Evolutionary conservation across 1,140 invertebrate species (phyloP).

Genomic region (Littorina saxatilis): DNA sequence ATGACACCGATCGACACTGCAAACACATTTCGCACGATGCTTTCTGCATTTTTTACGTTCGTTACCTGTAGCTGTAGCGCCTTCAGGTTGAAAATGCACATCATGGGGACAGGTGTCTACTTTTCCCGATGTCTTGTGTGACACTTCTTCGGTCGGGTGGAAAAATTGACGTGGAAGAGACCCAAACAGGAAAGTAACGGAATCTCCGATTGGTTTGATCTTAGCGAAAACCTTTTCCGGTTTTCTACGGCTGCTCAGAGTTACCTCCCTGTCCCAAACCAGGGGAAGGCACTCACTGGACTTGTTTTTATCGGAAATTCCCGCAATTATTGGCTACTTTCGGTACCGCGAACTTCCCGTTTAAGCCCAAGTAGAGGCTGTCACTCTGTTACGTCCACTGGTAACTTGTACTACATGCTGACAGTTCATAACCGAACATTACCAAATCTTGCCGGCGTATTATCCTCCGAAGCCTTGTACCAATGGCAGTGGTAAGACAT

Average conservation of each 20-base stretch:
- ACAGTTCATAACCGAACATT: no score
- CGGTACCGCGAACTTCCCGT: neutral
- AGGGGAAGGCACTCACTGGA: neutral
- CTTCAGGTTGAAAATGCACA: neutral
- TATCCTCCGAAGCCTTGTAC: no score
- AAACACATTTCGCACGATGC: neutral
- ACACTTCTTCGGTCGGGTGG: conserved; percentile 20
- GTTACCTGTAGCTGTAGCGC: conserved; percentile 13
- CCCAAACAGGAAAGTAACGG: neutral
- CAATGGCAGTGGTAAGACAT: no score
- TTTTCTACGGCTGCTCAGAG: no score
- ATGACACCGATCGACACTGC: neutral
- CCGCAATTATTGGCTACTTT: neutral
- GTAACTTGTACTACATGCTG: no score
- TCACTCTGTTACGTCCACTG: neutral
- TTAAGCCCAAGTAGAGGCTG: neutral
- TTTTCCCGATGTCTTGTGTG: neutral
- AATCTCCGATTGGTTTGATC: conserved; percentile 17
- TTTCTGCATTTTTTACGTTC: neutral
- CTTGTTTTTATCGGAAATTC: neutral
- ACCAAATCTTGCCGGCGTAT: no score
- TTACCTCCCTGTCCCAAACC: neutral
- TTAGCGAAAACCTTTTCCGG: neutral
- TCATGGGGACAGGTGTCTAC: conserved; percentile 4
- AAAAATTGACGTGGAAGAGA: conserved; percentile 33